Base-by-base conservation (phyloP, 2,797 vertebrate species). In the Protosalanx chinensis region DNA sequence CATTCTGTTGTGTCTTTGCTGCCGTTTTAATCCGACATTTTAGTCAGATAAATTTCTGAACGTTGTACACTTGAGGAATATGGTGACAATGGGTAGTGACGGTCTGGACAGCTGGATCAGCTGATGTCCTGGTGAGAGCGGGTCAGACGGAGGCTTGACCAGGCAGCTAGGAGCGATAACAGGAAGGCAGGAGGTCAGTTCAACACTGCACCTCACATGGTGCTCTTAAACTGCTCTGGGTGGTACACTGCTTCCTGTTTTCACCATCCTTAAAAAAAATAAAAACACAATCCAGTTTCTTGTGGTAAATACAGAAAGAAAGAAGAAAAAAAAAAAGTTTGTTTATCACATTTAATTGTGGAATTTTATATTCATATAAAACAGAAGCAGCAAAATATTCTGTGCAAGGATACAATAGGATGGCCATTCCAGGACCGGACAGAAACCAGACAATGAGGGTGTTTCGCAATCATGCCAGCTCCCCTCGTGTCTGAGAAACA, bases 401-500 rank as follows among this genome's bases (percentile, higher is more conserved):
- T 64, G 71, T 62, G 68, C 59, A 63, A 63, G 59, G 37, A 70
- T 12, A 70, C 5, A 62, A 30, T 33, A 61, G 16, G 6, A 20
- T 23, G 27, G 13, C 10, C 8, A 49, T 20, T 15, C 35, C 41
- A 73, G 20, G 27, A 15, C 64, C 49, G 12, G 49, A 66, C 32
- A 41, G 32, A 27, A 32, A 23, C 59, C 16, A 30, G 30, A 62
- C 37, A 29, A 20, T 12, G 18, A 10, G 5, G 29, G 33, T 5
- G 32, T 65, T 74, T 62, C 46, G 56, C 30, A 57, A 33, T 32
- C 66, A 33, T 27, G 64, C 49, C 3, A 16, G 18, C 15, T 5
- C 8, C 6, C 30, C 57, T 53, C 27, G 18, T 49, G 30, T 64
- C 37, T n/a, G 49, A 73, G 33, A 68, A 76, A 61, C 29, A 73